Conservation (phyloP, 2,797 vertebrate genomes). For the Corythornis leucogaster region DNA sequence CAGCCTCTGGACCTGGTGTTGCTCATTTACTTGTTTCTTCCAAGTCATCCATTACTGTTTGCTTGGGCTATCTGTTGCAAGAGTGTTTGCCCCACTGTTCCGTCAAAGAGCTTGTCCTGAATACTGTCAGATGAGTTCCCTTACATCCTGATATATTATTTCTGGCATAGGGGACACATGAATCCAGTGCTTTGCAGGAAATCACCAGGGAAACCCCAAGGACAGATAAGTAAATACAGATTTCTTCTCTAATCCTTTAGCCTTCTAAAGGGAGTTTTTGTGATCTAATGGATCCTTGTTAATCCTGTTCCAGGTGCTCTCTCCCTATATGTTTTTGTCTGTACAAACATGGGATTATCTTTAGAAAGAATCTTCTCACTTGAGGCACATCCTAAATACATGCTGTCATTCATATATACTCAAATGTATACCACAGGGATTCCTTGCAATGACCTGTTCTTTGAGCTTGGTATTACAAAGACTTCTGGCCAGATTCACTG, state of each 20-base stretch:
- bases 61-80: background rate
- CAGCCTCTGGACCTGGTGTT: background rate
- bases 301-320: background rate
- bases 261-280: background rate
- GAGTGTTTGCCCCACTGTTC: background rate
- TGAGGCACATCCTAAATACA: background rate
- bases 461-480: background rate
- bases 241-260: background rate
- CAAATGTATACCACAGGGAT: background rate
- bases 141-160: background rate
- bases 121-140: background rate
- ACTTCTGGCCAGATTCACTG: background rate
- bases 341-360: background rate
- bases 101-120: background rate
- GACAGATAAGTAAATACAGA: background rate
- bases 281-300: background rate
- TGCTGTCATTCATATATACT: background rate
- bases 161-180: background rate
- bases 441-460: background rate
- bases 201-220: background rate
- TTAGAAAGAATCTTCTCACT: background rate
- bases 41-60: background rate
- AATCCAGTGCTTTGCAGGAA: background rate
- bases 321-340: background rate
- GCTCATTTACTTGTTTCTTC: background rate